Evolutionary conservation across 1,140 invertebrate species (phyloP), one percentile per base, ranked within the genome.

Genomic region (Euschistus heros): DNA sequence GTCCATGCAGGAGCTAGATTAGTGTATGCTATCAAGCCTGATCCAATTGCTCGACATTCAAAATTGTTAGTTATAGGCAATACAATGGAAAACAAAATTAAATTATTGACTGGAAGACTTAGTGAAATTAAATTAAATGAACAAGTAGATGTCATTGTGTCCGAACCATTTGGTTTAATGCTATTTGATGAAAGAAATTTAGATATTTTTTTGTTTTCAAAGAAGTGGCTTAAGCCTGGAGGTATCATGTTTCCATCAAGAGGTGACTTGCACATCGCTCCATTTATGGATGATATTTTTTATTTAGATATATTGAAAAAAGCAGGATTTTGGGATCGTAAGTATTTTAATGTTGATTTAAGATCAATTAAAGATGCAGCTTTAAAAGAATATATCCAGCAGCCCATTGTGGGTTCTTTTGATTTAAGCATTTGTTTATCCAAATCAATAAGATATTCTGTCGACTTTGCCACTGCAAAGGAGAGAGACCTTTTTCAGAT

Each of bases 121-220:
- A 97, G 99, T 78, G 97, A 99, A 79, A 92, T 99, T 50, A 88
- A 91, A 66, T 76, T 99, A 66, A 94, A 94, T 7, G 95, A 98
- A 76, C 83, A 82, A 71, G 95, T 98, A 15, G 95, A 99, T 78
- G 86, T 97, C 27, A 97, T 99, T 71, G 94, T 99, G 66, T 97
- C 94, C 6, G 97, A 99, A 78, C 96, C 97, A 0, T 98, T 99
- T 95, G 97, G 97, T 27, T 98, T 99, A 73, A 98, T 99, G 96
- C 79, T 99, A 15, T 97, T 97, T 73, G 99, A 99, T 78, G 97
- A 99, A 77, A 81, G 97, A 69, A 99, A 99, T 97, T 79, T 99
- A 67, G 97, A 99, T 79, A 97, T 94, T 8, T 99, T 95, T 79
- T 78, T 99, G 54, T 95, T 98, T 79, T 94, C 95, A 5, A 96